These are phyloP conservation scores for Nyctalus aviator DNA, from an alignment of 2,797 vertebrate genomes.

Conservation along the genomic window DNA sequence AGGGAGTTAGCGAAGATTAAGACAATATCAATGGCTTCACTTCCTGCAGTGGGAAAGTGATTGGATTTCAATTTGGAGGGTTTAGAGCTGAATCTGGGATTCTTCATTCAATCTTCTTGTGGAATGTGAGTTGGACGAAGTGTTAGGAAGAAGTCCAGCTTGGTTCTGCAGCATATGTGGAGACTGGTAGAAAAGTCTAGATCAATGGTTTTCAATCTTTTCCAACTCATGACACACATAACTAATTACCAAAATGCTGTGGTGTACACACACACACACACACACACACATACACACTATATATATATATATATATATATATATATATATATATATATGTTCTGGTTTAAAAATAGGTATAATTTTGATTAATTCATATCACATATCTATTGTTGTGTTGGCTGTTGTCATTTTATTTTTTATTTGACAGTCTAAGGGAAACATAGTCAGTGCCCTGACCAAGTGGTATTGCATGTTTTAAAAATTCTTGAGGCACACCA, in stretches of 20 bases:
- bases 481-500: neutral
- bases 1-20: neutral
- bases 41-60: neutral
- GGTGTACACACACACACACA: neutral
- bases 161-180: neutral
- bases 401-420: neutral
- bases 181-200: neutral
- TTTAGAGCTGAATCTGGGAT: constrained; percentile 12
- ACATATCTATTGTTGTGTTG: neutral
- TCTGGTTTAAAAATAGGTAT: neutral
- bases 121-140: neutral
- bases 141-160: neutral
- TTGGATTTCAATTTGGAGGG: constrained; percentile 15
- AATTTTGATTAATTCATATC: neutral
- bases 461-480: neutral
- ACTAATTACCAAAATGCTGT: neutral
- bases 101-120: neutral
- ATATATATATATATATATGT: neutral
- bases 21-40: neutral
- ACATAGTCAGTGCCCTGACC: neutral
- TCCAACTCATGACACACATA: neutral
- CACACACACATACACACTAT: neutral
- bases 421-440: neutral
- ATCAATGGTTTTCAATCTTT: neutral
- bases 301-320: neutral